Percentiles rank a stretch among this genome's conserved stretches.
Evolutionary conservation across 2,888 invertebrate genomes (phyloP).

Genomic region (Epinotia nisella): DNA sequence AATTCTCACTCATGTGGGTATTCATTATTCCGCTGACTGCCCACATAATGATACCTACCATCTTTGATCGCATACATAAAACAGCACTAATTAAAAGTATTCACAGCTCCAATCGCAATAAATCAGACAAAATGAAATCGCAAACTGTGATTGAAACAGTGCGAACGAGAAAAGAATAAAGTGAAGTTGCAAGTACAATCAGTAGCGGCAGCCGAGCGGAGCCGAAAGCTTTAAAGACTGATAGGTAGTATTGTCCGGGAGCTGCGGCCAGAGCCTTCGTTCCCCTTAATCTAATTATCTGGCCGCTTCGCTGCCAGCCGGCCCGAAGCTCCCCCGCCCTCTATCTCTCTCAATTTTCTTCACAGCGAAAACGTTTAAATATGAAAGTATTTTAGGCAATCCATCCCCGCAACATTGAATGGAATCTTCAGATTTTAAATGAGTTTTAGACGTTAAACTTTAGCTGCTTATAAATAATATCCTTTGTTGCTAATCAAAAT

Average conservation of each 20-base stretch:
- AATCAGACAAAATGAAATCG: slow-evolving; percentile 24
- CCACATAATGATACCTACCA: slow-evolving; percentile 1
- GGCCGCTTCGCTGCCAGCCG: slow-evolving; percentile 69
- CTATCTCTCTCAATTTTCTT: slow-evolving; percentile 67
- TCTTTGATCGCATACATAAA: not conserved
- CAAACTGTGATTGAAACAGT: slow-evolving; percentile 42
- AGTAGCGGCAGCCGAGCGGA: slow-evolving; percentile 63
- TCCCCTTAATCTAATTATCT: slow-evolving; percentile 81
- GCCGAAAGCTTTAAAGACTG: slow-evolving; percentile 69
- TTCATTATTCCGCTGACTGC: slow-evolving; percentile 6
- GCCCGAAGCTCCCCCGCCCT: slow-evolving; percentile 61
- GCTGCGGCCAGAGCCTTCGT: slow-evolving; percentile 68
- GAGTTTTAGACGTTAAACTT: slow-evolving; percentile 57
- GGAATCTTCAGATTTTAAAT: slow-evolving; percentile 61
- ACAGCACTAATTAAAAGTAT: slow-evolving; percentile 19
- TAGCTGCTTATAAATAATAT: slow-evolving; percentile 41
- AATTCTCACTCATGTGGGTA: not conserved
- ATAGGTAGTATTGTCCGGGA: slow-evolving; percentile 74
- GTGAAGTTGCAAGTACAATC: slow-evolving; percentile 57
- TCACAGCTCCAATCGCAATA: slow-evolving; percentile 12
- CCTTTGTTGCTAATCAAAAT: no score
- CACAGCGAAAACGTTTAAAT: slow-evolving; percentile 64
- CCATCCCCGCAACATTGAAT: slow-evolving; percentile 63
- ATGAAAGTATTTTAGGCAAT: slow-evolving; percentile 67
- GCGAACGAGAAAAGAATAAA: slow-evolving; percentile 47